These are phyloP conservation scores for Phasianus colchicus DNA, from an alignment of 2,113 vertebrate genomes.

Conservation along the genomic window DNA sequence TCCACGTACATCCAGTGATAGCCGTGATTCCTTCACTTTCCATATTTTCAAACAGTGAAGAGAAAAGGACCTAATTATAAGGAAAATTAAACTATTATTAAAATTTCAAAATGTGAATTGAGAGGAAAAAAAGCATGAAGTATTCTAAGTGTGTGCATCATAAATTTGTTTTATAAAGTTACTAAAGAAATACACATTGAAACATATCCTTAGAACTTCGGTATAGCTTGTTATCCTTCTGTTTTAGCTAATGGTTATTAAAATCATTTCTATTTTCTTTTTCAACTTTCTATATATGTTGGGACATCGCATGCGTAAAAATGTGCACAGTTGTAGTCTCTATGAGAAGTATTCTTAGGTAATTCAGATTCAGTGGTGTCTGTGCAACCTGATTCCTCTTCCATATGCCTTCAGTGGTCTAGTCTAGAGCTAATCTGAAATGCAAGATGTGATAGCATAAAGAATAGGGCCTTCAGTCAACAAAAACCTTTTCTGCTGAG, in stretches of 20 bases:
- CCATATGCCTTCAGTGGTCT: background rate
- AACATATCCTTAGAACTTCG: background rate
- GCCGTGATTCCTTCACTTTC: background rate
- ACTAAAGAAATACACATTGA: background rate
- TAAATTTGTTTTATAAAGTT: background rate
- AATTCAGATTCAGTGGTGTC: background rate
- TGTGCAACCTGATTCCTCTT: background rate
- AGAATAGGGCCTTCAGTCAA: conserved; percentile 44
- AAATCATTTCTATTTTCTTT: background rate
- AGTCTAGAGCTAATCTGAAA: conserved; percentile 14
- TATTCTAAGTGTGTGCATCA: background rate
- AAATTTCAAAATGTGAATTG: background rate
- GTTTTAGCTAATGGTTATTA: background rate
- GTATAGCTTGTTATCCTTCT: background rate
- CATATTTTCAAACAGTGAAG: background rate
- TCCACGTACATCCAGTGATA: background rate
- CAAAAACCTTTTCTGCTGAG: conserved; percentile 31
- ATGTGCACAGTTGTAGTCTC: background rate
- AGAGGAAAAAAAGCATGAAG: background rate
- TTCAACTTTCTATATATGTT: background rate
- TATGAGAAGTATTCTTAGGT: background rate
- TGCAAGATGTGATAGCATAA: background rate
- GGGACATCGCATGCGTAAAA: background rate
- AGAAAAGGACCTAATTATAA: background rate
- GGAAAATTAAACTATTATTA: background rate